phyloP scores from a whole-genome alignment of 2,888 invertebrate species.

The Nomada flava region DNA sequence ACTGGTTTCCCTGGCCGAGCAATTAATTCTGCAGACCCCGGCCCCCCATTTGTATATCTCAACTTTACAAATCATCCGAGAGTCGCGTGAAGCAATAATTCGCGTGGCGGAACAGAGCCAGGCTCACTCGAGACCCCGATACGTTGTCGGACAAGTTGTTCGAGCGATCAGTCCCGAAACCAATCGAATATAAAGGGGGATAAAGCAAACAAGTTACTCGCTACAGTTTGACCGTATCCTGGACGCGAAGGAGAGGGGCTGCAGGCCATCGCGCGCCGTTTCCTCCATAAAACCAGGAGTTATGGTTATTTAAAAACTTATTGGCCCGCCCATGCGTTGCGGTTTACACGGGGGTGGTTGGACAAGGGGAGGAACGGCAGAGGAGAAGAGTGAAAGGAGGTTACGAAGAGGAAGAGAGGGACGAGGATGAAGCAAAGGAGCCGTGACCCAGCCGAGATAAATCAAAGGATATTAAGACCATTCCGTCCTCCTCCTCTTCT shows the following conservation, averaged over 20 bases:
- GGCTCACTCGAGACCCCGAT: neutral
- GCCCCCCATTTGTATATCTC: neutral
- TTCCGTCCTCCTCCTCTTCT: conserved; percentile 61
- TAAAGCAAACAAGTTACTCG: conserved; percentile 77
- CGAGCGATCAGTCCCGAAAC: conserved; percentile 50
- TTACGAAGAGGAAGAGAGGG: neutral
- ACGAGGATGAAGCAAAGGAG: conserved; percentile 73
- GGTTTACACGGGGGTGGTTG: conserved; percentile 68
- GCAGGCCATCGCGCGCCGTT: conserved; percentile 74
- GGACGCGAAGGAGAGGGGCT: conserved; percentile 53
- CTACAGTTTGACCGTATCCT: conserved; percentile 74
- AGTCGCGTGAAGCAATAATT: conserved; percentile 2
- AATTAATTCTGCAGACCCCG: neutral
- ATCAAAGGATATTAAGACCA: conserved; percentile 83
- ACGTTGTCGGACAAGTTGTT: conserved; percentile 32
- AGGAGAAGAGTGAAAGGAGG: conserved; percentile 54
- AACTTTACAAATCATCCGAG: neutral
- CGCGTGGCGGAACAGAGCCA: neutral
- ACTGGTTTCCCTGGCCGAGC: neutral
- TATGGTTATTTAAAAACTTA: conserved; percentile 84
- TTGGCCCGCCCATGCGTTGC: conserved; percentile 82
- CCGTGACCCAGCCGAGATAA: conserved; percentile 82
- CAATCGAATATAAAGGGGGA: conserved; percentile 60
- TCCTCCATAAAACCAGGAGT: conserved; percentile 82
- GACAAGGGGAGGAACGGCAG: conserved; percentile 9